phyloP scores from a whole-genome alignment of 2,888 invertebrate species.

The Subacronicta megacephala region DNA sequence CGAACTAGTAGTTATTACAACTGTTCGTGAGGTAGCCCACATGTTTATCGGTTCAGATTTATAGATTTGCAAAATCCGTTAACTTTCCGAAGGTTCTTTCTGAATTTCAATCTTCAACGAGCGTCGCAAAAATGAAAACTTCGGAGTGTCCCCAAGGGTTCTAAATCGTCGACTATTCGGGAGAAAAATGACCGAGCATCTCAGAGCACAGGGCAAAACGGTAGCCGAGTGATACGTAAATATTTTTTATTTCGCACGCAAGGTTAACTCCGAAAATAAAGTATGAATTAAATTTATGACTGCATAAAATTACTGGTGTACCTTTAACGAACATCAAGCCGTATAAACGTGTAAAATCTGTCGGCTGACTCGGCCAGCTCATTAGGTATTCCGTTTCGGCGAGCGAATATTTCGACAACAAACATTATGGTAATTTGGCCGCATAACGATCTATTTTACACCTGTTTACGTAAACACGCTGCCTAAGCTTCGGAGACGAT shows the following conservation, averaged over 20 bases:
- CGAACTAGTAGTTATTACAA: too few relatives aligned
- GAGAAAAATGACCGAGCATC: slow-evolving; percentile 45
- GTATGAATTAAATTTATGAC: slow-evolving; percentile 75
- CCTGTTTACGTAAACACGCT: slow-evolving; percentile 86
- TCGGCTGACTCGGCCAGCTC: slow-evolving; percentile 75
- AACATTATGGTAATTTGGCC: slow-evolving; percentile 86
- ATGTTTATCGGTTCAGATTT: too few relatives aligned
- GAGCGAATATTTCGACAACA: slow-evolving; percentile 86
- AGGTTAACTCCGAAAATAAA: slow-evolving; percentile 66
- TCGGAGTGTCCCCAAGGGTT: slow-evolving; percentile 38
- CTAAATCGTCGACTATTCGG: slow-evolving; percentile 47
- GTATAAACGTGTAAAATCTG: slow-evolving; percentile 78
- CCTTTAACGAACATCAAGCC: slow-evolving; percentile 77
- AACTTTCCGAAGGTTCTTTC: slow-evolving; percentile 2
- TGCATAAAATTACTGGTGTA: slow-evolving; percentile 77
- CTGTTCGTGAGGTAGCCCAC: too few relatives aligned
- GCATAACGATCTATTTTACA: slow-evolving; percentile 85
- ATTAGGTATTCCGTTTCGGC: slow-evolving; percentile 83
- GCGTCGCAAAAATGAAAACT: slow-evolving; percentile 30
- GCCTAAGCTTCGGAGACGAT: slow-evolving; percentile 78
- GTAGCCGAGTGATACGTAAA: slow-evolving; percentile 51
- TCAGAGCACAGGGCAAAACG: slow-evolving; percentile 41
- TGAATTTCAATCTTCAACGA: slow-evolving; percentile 24
- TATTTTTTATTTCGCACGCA: slow-evolving; percentile 53
- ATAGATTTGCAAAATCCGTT: background rate